A percentile compares a stretch with the other conserved stretches of the same genome.
Evolutionary conservation across 2,797 vertebrate genomes (phyloP).

Genomic region (Choloepus didactylus): DNA sequence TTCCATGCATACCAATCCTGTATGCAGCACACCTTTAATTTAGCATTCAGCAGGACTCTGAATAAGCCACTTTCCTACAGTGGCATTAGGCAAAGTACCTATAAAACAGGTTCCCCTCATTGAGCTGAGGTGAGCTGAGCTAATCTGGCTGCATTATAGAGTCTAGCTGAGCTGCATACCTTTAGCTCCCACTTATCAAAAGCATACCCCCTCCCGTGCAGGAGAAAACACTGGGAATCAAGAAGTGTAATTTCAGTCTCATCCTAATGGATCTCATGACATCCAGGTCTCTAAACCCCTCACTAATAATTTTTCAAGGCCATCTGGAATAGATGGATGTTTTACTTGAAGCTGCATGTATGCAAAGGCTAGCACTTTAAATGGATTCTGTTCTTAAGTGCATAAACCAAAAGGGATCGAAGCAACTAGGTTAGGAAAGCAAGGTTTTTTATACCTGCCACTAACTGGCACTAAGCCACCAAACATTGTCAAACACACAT

Average conservation of each 20-base stretch:
- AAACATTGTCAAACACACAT: constrained; percentile 76
- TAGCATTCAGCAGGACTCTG: constrained; percentile 71
- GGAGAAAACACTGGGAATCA: constrained; percentile 74
- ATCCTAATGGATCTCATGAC: constrained; percentile 79
- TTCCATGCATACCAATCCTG: background rate
- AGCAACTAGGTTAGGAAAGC: constrained; percentile 70
- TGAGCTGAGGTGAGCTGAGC: constrained; percentile 75
- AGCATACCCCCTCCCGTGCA: constrained; percentile 74
- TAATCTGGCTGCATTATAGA: constrained; percentile 70
- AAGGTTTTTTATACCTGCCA: constrained; percentile 14
- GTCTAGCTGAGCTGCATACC: constrained; percentile 68
- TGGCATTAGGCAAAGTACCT: constrained; percentile 65
- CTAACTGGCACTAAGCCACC: constrained; percentile 78
- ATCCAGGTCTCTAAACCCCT: constrained; percentile 76
- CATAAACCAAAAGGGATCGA: constrained; percentile 68
- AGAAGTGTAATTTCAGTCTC: constrained; percentile 76
- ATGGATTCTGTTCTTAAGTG: constrained; percentile 79
- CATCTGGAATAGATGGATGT: constrained; percentile 78
- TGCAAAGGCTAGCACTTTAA: constrained; percentile 79
- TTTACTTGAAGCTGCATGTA: constrained; percentile 80
- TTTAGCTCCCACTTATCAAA: constrained; percentile 76
- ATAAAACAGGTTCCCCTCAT: constrained; percentile 56
- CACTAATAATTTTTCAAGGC: constrained; percentile 82
- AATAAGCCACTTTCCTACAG: constrained; percentile 76
- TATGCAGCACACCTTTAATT: constrained; percentile 56